Evolutionary conservation across 2,797 vertebrate genomes (phyloP), one percentile per base, ranked within the genome.

Genomic region (Oryzias sinensis): DNA sequence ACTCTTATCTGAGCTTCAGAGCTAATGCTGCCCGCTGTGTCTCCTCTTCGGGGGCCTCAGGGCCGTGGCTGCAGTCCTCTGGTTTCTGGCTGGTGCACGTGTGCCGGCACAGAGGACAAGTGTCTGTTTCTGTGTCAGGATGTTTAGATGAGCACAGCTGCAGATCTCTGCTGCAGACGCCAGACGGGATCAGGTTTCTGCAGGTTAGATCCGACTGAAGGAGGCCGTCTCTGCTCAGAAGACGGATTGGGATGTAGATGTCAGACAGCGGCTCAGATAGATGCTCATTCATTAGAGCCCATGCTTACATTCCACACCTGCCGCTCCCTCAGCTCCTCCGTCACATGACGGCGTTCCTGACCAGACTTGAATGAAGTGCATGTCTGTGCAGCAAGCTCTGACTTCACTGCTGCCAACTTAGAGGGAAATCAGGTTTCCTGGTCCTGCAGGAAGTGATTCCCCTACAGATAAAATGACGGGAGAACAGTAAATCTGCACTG

Each of bases 141-240:
- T 85, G 71, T 85, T 80, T 80, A 77, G 81, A 82, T 79, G 81
- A 82, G 70, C 75, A 14, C 42, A 8, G 72, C 66, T 45, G 53
- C 72, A 83, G 84, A 87, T 77, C 78, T 70, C 49, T 61, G 62
- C 62, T 49, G 56, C 70, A 69, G 59, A 80, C 80, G 74, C 79
- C 65, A 62, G 53, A 59, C 62, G 79, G 68, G 74, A 71, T 50
- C 72, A 54, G 68, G 70, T 79, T 77, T 69, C 47, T 72, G 17
- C 56, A 33, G 33, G 33, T 33, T 11, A 2, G 33, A 9, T 3
- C 33, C 9, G 33, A 33, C 33, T 8, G 33, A 33, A 11, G 33
- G 33, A 13, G 8, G 33, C 9, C 33, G 33, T 33, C 33, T 33
- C 33, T 11, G 3, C 33, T 33, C 9, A 33, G 9, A 33, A 33